These are phyloP conservation scores for Tipula helvola DNA, from an alignment of 2,888 invertebrate species.

Conservation along the genomic window DNA sequence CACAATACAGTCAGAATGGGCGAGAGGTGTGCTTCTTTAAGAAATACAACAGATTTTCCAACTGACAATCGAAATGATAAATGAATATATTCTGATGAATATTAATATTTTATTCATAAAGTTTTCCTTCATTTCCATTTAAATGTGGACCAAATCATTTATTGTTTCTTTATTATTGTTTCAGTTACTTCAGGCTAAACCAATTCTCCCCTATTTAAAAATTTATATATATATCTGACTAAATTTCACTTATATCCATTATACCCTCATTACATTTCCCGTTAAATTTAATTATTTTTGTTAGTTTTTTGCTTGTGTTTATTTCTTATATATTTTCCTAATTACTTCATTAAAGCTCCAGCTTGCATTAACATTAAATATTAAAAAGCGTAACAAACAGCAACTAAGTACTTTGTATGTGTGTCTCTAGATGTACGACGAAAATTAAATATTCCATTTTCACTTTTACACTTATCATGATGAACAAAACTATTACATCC, in stretches of 20 bases:
- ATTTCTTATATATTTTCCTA: not conserved
- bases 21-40: not conserved
- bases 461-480: not conserved
- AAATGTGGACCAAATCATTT: not conserved
- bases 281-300: not conserved
- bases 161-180: not conserved
- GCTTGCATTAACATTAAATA: not conserved
- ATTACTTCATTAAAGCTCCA: conserved; percentile 4
- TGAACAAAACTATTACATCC: not conserved
- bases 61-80: not conserved
- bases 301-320: not conserved
- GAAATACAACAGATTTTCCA: not conserved
- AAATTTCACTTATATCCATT: not conserved
- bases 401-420: not conserved
- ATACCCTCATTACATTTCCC: not conserved
- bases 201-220: not conserved
- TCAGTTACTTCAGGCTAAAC: not conserved
- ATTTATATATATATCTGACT: too few species aligned
- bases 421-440: too few species aligned
- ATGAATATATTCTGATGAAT: not conserved
- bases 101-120: not conserved
- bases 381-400: not conserved
- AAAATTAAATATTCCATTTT: not conserved
- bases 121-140: not conserved
- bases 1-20: not conserved